These are phyloP conservation scores for Ciona savignyi DNA, from an alignment of 23 tunicate species.

Conservation along the genomic window DNA sequence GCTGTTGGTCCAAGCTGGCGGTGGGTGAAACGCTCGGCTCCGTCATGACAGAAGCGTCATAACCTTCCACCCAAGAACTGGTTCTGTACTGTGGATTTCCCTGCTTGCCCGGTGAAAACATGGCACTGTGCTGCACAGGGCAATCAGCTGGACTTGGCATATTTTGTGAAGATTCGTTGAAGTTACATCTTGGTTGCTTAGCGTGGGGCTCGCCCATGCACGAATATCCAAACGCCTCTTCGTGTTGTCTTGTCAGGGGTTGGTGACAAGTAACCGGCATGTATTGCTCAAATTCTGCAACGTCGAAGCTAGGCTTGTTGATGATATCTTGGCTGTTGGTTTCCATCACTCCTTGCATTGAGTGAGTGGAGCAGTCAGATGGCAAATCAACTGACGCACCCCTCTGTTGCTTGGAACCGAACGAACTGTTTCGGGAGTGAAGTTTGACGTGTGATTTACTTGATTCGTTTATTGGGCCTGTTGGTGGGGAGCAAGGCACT, in stretches of 20 bases:
- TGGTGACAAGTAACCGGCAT: slow-evolving; percentile 9
- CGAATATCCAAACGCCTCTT: not conserved
- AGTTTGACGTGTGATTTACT: not conserved
- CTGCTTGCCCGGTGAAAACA: slow-evolving; percentile 22
- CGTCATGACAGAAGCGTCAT: not conserved
- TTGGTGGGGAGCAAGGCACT: slow-evolving; percentile 28
- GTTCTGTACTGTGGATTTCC: slow-evolving; percentile 3
- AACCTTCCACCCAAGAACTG: slow-evolving; percentile 10
- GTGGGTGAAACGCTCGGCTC: slow-evolving; percentile 11
- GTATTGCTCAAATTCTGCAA: slow-evolving; percentile 21
- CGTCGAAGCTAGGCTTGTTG: slow-evolving; percentile 7
- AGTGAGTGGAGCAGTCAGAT: not conserved
- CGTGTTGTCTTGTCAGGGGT: not conserved
- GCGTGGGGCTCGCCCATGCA: slow-evolving; percentile 2
- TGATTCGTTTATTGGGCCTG: not conserved
- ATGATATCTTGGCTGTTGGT: slow-evolving; percentile 13
- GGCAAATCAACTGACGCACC: not conserved
- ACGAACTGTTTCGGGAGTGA: slow-evolving; percentile 3
- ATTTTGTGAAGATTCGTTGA: not conserved
- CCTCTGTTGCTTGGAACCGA: not conserved
- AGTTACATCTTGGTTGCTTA: not conserved
- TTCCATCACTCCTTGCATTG: not conserved
- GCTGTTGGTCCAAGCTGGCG: not conserved
- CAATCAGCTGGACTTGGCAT: slow-evolving; percentile 36
- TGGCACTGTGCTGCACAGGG: slow-evolving; percentile 15